Evolutionary conservation across 1,140 invertebrate genomes (phyloP), one percentile per base, ranked within the genome.

Genomic region (Eubasilissa regina): DNA sequence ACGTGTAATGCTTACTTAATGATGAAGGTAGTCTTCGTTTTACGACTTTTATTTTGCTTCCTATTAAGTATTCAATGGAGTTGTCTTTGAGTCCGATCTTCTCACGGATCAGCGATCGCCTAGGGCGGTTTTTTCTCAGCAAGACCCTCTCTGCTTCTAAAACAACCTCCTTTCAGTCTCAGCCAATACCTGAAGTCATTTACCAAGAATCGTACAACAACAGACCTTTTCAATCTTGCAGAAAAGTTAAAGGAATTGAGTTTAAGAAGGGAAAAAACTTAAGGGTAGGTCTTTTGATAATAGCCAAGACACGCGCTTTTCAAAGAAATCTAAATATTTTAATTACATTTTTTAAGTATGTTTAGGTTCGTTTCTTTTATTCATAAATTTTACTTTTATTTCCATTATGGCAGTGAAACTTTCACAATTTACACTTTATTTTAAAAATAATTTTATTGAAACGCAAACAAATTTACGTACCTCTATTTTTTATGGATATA

Each of bases 171-270:
- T 3, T 43, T 45, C 6, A 45, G 25, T 35, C 35, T 35, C 64
- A 9, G 44, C 10, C 44, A 15, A 68, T 68, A 68, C 21, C 64
- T n/a, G n/a, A 68, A 68, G 15, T 68, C 6, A 68, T 35, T 47
- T 68, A 48, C 64, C 43, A 68, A 68, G 64, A 68, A 47, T 68
- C 64, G 44, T 68, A 47, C 35, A 45, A 68, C 64, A 64, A 68
- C 64, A 68, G 64, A 47, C 43, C 12, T 48, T 45, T 45, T 15
- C 43, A 68, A 68, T 13, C 64, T 68, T 43, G 47, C 64, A 68
- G 64, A 68, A 17, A 68, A 45, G 13, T 68, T 47, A 45, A 68
- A 15, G 44, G 44, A 68, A 47, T 19, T 15, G 15, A 44, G 64
- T 64, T 68, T 45, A 17, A 17, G 12, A 68, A 48, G 44, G 25